Evolutionary conservation across 2,113 vertebrate genomes (phyloP).

Genomic region (Terrapene triunguis): DNA sequence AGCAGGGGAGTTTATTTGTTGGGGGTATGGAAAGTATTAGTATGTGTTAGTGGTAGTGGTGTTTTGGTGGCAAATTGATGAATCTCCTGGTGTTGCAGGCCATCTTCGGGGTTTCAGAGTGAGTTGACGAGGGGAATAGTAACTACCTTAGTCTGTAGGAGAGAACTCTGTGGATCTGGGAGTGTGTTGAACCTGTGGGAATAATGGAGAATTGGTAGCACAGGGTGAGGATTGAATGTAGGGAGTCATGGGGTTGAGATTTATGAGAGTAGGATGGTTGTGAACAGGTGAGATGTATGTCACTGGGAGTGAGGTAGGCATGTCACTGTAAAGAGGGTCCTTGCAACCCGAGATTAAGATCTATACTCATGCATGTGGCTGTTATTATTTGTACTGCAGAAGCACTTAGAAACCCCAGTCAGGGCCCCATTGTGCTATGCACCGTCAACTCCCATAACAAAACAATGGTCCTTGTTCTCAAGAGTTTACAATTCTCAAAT

Average conservation of each 20-base stretch:
- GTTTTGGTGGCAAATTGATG: constrained; percentile 46
- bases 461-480: background rate
- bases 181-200: constrained; percentile 34
- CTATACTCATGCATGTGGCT: background rate
- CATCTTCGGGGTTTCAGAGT: constrained; percentile 18
- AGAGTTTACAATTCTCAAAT: background rate
- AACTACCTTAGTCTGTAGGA: background rate
- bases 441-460: background rate
- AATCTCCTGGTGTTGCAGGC: constrained; percentile 32
- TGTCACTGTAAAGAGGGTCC: background rate
- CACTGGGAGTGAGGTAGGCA: background rate
- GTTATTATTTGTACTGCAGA: background rate
- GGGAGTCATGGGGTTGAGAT: background rate
- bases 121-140: background rate
- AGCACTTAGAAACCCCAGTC: background rate
- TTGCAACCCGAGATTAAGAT: background rate
- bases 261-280: background rate
- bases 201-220: constrained; percentile 37
- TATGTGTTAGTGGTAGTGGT: background rate
- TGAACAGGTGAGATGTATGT: background rate
- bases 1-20: background rate
- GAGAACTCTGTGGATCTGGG: constrained; percentile 50
- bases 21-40: constrained; percentile 7
- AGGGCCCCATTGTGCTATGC: background rate
- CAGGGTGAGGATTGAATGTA: constrained; percentile 2